These are phyloP conservation scores for Peribatodes rhomboidaria DNA, from an alignment of 2,888 invertebrate genomes.

Conservation along the genomic window DNA sequence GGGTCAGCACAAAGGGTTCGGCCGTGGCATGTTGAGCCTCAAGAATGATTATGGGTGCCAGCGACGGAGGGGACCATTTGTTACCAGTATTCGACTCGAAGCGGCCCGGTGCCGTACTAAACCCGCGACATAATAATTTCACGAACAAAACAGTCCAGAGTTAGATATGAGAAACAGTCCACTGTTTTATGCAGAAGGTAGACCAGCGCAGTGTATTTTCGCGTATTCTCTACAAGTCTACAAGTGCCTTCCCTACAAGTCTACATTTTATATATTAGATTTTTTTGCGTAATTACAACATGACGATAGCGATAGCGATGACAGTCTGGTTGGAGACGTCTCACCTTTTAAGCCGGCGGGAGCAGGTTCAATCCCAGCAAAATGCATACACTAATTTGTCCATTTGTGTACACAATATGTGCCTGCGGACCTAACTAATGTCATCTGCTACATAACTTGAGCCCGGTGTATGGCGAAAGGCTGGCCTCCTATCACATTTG, in stretches of 20 bases:
- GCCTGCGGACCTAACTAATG: no score
- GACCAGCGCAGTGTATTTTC: no score
- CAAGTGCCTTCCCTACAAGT: not conserved
- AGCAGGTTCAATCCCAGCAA: no score
- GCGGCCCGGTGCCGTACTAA: not conserved
- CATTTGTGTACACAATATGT: no score
- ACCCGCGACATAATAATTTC: slow-evolving; percentile 13
- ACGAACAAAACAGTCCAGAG: not conserved
- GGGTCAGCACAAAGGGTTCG: slow-evolving; percentile 38
- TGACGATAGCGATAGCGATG: no score
- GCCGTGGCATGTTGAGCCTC: slow-evolving; percentile 26
- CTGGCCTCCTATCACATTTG: no score
- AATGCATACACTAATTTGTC: no score
- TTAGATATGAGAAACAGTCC: no score
- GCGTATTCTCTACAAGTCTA: not conserved
- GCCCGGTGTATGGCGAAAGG: no score
- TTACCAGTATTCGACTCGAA: slow-evolving; percentile 30
- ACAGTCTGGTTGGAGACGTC: no score
- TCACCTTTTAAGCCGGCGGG: no score
- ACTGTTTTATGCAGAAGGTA: not conserved
- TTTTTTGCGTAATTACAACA: not conserved
- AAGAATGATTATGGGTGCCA: slow-evolving; percentile 30
- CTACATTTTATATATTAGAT: not conserved
- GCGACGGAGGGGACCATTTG: slow-evolving; percentile 36
- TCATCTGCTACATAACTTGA: no score